Evolutionary conservation across 2,113 vertebrate genomes (phyloP), one percentile per base, ranked within the genome.

Genomic region (Crotalus horridus): DNA sequence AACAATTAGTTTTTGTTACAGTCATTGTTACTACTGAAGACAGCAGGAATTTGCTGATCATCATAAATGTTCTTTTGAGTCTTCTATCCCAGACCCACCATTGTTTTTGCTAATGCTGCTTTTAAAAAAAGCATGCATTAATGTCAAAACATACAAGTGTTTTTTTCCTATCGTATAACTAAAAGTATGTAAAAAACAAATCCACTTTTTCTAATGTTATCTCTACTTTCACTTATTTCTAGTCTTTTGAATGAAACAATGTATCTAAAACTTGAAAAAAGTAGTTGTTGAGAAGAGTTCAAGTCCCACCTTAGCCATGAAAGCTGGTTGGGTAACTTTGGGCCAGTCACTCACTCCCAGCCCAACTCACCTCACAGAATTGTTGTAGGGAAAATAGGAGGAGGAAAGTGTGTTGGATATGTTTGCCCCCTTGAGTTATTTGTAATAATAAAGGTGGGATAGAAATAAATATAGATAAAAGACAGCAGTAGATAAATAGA

Each of bases 1-100:
- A 89, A 59, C 69, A 89, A 89, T 90, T 85, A 51, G 43, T 89
- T 88, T 92, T 88, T 58, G 10, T 92, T 85, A 46, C 7, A 85
- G 54, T 51, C 74, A 74, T 39, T 89, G 24, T 39, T 58, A n/a
- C 33, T 26, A 33, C 6, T 81, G 53, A 88, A 69, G 46, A 11
- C 23, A 88, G 7, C 1, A 46, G 87, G 17, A 59, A 13, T 92
- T 58, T 89, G 86, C 23, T 81, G 61, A 92, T 56, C 15, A 56
- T 6, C 6, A 43, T 4, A 81, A 43, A 89, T 55, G 39, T 88
- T 88, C 10, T 51, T 74, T 48, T 88, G 87, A 92, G 24, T 20
- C 4, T 48, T 8, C 13, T 56, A 17, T 17, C 23, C 48, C 64
- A 74, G 3, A 43, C 3, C 15, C 20, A 10, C 24, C 33, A n/a